Base-by-base conservation (phyloP, 2,113 vertebrate species). In the Gavialis gangeticus region DNA sequence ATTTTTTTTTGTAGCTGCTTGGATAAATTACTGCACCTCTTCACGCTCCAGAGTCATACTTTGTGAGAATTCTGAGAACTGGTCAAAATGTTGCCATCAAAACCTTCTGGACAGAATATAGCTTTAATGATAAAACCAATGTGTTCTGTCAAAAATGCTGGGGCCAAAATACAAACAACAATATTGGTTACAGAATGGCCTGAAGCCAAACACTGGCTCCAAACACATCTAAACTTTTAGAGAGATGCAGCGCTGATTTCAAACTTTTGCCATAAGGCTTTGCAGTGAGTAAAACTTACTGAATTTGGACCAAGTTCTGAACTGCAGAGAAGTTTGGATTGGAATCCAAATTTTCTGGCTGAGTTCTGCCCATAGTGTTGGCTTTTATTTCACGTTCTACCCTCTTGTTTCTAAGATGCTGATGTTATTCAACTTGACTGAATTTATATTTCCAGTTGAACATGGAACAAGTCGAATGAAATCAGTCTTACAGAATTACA, bases 1-100 rank as follows among this genome's bases (percentile, higher is more conserved):
- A 6, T 46, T 10, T 55, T 77, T 6, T 0, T 14, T 13, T n/a
- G 79, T n/a, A 62, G 7, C 55, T 16, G 9, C 62, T 79, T 28
- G 21, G 46, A 55, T 12, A 21, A 73, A 73, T 37, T 21, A 37
- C 4, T 11, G 30, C 16, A 3, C 85, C 56, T 9, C 34, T 37
- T 7, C 3, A 13, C 22, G 69, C 58, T 64, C 77, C 46, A 54
- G 3, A 46, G 46, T 46, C 46, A 46, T 46, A 27, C 71, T 90
- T 86, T 28, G 4, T 17, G 28, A 77, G 54, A 85, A 6, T 77
- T 88, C 37, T 28, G 6, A 69, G 76, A 75, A 24, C 10, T 80
- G 13, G 57, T 77, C 87, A 64, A 92, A 88, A 88, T 24, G 37
- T 94, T 89, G 80, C 88, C 79, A 90, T 59, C 79, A 77, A 85